Conservation (phyloP, 1,140 invertebrate species). For the Drosophila nigromelanica region DNA sequence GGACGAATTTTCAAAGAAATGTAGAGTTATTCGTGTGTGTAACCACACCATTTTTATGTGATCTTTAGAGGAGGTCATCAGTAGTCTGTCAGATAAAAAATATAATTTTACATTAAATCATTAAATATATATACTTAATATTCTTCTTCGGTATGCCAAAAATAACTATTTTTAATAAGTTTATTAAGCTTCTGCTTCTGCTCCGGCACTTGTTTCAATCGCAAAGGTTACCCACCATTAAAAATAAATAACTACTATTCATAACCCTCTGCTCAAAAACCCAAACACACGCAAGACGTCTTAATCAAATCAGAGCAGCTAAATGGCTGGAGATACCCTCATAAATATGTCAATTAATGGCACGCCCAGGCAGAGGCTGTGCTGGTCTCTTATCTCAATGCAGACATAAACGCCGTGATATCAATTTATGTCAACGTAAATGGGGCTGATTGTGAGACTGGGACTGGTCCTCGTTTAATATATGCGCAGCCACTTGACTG, state of each 20-base stretch:
- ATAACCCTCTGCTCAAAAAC: neutral
- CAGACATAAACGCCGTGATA: constrained; percentile 80
- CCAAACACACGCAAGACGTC: constrained; percentile 25
- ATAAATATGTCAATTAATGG: constrained; percentile 83
- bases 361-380: constrained; percentile 15
- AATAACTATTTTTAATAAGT: neutral
- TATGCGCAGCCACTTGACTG: constrained; percentile 62
- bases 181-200: neutral
- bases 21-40: no score
- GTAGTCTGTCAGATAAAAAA: no score
- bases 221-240: neutral
- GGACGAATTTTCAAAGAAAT: no score
- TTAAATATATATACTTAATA: no score
- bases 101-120: no score
- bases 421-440: constrained; percentile 82
- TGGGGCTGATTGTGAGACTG: constrained; percentile 21
- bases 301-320: constrained; percentile 70
- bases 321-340: constrained; percentile 66
- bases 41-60: no score
- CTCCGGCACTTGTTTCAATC: neutral
- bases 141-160: no score
- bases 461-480: constrained; percentile 48
- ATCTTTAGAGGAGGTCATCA: no score
- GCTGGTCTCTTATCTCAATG: constrained; percentile 67
- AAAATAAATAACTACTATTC: constrained; percentile 4